Evolutionary conservation across 2,888 invertebrate genomes (phyloP), one percentile per base, ranked within the genome.

Genomic region (Metacarcinus magister): DNA sequence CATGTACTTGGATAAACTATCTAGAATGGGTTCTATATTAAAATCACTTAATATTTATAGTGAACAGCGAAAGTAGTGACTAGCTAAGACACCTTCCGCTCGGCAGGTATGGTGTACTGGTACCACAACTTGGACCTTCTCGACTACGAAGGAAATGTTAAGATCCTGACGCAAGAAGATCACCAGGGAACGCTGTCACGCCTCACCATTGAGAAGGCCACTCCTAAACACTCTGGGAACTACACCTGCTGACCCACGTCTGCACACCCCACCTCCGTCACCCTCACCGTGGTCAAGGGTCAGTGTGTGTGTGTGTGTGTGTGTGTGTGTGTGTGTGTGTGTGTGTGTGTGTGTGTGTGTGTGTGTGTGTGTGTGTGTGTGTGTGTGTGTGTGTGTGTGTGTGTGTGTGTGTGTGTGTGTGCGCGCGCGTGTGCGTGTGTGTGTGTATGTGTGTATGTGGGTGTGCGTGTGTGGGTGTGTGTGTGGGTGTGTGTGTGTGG

Each of bases 231-330:
- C 89, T 96, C 96, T 2, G 96, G 96, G 5, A 96, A 96, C 90
- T 96, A 96, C 95, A 96, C 96, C 91, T 96, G 96, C 95, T 96
- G 96, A 93, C 96, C 96, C n/a, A 96, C 96, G 48, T 95, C 94
- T 8, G 96, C 96, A 13, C 89, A 91, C 28, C 94, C 95, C 19
- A 93, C 95, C 44, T 96, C 96, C 0, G 95, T 96, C 82, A 67
- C 94, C 87, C 92, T 96, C 89, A 96, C 95, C 46, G 96, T 96
- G 43, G 95, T 96, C 13, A 87, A 95, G 75, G 93, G 93, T 93
- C 13, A 93, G 93, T 91, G 43, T 46, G 44, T 44, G 44, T 23
- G 91, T 28, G 91, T 82, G 32, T 28, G 32, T 32, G 82, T 28
- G 32, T 32, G 75, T 75, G 75, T 75, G 90, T 39, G 46, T 46